Conservation (phyloP, 2,113 vertebrate species). For the Phasianus colchicus region DNA sequence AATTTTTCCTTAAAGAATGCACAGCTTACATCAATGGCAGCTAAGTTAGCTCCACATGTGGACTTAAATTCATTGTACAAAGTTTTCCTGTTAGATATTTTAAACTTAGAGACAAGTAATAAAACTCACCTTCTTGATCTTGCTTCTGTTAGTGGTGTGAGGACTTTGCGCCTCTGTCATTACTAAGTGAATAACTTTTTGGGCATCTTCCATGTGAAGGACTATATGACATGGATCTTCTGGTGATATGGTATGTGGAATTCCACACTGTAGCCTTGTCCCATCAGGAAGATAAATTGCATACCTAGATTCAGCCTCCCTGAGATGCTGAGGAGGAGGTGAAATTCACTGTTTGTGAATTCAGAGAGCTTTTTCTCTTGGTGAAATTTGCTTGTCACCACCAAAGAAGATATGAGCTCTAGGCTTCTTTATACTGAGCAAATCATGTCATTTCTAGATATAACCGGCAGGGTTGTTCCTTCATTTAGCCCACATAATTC, state of each 20-base stretch:
- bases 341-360: background rate
- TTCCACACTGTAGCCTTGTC: background rate
- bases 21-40: background rate
- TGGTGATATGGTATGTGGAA: background rate
- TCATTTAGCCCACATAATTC: background rate
- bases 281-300: background rate
- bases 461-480: background rate
- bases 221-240: rapidly evolving
- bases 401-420: background rate
- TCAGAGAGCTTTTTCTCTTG: background rate
- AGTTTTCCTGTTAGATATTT: background rate
- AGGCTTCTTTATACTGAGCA: conserved; percentile 28
- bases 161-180: background rate
- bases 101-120: background rate
- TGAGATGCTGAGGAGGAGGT: background rate
- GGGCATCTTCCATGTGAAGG: background rate
- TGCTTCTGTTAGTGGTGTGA: background rate
- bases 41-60: background rate
- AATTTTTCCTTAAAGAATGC: background rate
- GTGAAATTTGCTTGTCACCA: conserved; percentile 9
- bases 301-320: background rate
- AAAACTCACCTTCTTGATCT: background rate
- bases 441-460: background rate
- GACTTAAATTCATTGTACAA: background rate
- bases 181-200: background rate